These are phyloP conservation scores for Aphis gossypii DNA, from an alignment of 1,140 invertebrate genomes.

Conservation along the genomic window DNA sequence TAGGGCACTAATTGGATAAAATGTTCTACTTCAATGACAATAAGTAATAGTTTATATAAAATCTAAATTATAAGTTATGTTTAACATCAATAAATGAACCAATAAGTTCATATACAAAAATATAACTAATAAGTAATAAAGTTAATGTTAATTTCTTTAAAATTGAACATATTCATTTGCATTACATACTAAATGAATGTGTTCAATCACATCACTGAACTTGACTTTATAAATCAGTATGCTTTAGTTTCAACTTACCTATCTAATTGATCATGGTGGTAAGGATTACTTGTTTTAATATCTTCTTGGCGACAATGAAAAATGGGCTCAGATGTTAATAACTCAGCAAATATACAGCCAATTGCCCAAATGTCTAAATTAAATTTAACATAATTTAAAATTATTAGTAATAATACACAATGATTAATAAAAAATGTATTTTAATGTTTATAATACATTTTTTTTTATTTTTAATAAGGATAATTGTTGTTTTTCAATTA, in stretches of 20 bases:
- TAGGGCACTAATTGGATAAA: not conserved
- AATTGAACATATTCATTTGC: not conserved
- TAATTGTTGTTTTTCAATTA: too few relatives aligned
- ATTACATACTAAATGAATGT: not conserved
- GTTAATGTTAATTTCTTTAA: not conserved
- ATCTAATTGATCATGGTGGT: conserved; percentile 99
- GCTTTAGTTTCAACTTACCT: conserved; percentile 64
- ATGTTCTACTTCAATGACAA: not conserved
- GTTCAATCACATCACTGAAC: not conserved
- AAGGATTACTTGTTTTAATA: conserved; percentile 99
- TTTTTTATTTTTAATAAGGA: too few relatives aligned
- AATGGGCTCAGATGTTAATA: conserved; percentile 97
- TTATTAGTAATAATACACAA: not conserved
- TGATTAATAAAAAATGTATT: not conserved
- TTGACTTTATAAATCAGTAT: not conserved
- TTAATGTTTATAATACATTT: not conserved
- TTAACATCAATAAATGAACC: not conserved
- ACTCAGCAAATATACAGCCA: conserved; percentile 98
- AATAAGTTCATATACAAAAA: not conserved
- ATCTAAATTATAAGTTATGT: not conserved
- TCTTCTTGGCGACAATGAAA: conserved; percentile 99
- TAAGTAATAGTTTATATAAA: not conserved
- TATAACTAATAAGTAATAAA: too few relatives aligned
- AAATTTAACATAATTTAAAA: not conserved
- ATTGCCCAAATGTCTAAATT: conserved; percentile 98